These are phyloP conservation scores for Mystacornis crossleyi DNA, from an alignment of 2,113 vertebrate genomes.

Conservation along the genomic window DNA sequence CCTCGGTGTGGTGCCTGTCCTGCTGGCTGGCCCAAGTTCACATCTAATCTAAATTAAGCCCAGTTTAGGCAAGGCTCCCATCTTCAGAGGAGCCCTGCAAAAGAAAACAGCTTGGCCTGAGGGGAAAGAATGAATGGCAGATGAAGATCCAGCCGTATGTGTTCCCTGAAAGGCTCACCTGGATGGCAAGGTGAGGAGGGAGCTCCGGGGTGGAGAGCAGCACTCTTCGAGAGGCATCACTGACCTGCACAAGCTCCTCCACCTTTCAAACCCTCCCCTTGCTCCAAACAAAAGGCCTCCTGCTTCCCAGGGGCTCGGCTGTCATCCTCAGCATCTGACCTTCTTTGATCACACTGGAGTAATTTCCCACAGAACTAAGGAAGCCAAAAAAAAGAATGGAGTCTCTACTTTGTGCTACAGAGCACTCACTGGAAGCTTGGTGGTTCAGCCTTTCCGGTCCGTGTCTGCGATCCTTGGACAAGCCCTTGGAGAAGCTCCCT, in stretches of 20 bases:
- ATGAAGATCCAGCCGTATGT: background rate
- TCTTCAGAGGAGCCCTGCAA: background rate
- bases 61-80: background rate
- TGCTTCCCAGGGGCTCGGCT: background rate
- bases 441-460: background rate
- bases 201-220: background rate
- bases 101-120: background rate
- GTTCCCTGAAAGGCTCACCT: background rate
- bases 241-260: background rate
- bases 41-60: background rate
- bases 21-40: background rate
- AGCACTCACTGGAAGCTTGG: rapidly evolving
- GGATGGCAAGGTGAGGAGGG: background rate
- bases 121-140: background rate
- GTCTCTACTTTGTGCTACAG: rapidly evolving
- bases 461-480: background rate
- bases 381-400: background rate
- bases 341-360: background rate
- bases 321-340: background rate
- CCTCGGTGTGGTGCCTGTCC: rapidly evolving
- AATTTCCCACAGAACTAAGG: background rate
- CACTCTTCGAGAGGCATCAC: rapidly evolving
- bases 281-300: background rate
- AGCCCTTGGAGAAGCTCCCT: background rate
- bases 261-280: background rate